A percentile compares a stretch with the other conserved stretches of the same genome.
Evolutionary conservation across 2,888 invertebrate species (phyloP).

Genomic region (Arrhopalites spinosus): DNA sequence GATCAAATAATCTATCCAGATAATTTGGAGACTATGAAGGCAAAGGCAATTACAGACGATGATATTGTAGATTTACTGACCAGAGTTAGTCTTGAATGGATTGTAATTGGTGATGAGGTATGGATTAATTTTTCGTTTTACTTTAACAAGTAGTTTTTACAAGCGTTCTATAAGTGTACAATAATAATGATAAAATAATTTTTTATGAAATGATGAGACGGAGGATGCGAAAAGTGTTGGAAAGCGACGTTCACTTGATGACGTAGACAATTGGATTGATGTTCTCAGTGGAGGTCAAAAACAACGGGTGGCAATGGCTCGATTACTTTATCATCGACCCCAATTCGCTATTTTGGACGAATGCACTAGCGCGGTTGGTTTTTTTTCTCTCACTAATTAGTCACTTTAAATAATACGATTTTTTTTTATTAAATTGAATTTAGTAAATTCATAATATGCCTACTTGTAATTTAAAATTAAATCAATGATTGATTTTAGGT

Average conservation of each 20-base stretch:
- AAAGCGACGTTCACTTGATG: slow-evolving; percentile 71
- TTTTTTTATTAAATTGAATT: not conserved
- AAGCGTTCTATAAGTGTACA: too few relatives aligned
- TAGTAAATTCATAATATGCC: not conserved
- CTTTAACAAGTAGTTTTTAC: too few relatives aligned
- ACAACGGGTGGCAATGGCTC: slow-evolving; percentile 96
- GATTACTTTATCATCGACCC: slow-evolving; percentile 83
- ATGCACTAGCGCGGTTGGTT: slow-evolving; percentile 90
- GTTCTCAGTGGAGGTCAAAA: slow-evolving; percentile 98
- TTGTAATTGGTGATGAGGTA: slow-evolving; percentile 58
- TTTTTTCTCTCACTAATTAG: too few relatives aligned
- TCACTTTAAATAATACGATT: not conserved
- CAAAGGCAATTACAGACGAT: slow-evolving; percentile 73
- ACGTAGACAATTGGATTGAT: slow-evolving; percentile 98
- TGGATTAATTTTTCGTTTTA: too few relatives aligned
- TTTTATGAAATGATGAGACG: too few relatives aligned
- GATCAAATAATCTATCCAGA: slow-evolving; percentile 98
- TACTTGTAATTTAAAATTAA: not conserved
- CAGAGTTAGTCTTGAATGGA: slow-evolving; percentile 62
- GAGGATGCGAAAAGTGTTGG: slow-evolving; percentile 28
- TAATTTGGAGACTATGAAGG: slow-evolving; percentile 79
- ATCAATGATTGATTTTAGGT: slow-evolving; percentile 34
- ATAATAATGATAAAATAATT: too few relatives aligned
- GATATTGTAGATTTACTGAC: slow-evolving; percentile 69
- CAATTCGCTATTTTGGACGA: slow-evolving; percentile 98